Base-by-base conservation (phyloP, 2,113 vertebrate species). In the Chlorodrepanis virens region DNA sequence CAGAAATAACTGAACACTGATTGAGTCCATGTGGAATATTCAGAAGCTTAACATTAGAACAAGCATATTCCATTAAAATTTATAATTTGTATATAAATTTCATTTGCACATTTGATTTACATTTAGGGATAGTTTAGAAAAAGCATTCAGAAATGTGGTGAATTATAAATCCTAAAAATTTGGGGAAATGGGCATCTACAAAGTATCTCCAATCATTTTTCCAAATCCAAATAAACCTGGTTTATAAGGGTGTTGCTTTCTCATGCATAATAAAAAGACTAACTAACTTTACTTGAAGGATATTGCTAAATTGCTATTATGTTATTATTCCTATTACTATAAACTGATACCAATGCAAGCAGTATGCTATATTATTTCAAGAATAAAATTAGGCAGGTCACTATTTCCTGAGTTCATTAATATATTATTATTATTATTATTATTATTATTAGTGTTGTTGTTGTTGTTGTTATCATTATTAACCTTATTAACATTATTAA, bases 1-100 rank as follows among this genome's bases (percentile, higher is more conserved):
- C 70, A 78, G 56, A 96, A 93, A 93, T 81, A 94, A 94, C 40
- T 50, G 42, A 93, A 53, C 42, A 39, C 12, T 88, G 60, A 83
- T 93, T 80, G 78, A 57, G 35, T 50, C 49, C 2, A 3, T 37
- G 29, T 88, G 40, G 44, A 71, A 37, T 71, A 45, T 82, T 90
- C 13, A 19, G 82, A 96, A 94, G n/a, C 19, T 67, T 65, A 74
- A 18, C 74, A n/a, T 10, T 37, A 63, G 42, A 94, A 74, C 5
- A 5, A 65, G 25, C 4, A 42, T 50, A 68, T 75, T 82, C 14
- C 6, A 76, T 49, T 83, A 72, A 76, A 71, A 61, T 78, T 29
- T 70, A 21, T 86, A 52, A 80, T 80, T 76, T 87, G 3, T 52
- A 45, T 69, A 78, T 75, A 78, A 68, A 88, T 79, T 24, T 61